phyloP scores from a whole-genome alignment of 2,888 invertebrate species.

The Chaetogeoica ovagalla region DNA sequence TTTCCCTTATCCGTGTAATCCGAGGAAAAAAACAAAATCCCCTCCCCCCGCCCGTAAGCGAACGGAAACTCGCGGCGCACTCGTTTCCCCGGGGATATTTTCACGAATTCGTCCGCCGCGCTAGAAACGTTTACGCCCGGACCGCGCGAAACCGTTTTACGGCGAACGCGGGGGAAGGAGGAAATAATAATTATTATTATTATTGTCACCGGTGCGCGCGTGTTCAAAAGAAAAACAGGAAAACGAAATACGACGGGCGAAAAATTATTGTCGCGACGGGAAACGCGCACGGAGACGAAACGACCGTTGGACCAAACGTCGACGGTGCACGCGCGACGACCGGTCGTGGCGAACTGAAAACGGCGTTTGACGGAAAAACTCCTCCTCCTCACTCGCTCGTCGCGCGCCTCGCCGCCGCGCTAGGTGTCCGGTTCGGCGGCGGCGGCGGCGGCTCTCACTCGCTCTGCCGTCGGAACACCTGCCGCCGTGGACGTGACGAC shows the following conservation, averaged over 20 bases:
- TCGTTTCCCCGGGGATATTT: no score
- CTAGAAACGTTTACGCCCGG: no score
- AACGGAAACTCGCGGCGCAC: no score
- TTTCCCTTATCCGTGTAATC: no score
- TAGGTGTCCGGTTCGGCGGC: constrained; percentile 32
- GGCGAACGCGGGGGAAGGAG: no score
- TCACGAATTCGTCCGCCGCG: no score
- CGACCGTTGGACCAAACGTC: no score
- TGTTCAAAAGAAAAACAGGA: neutral
- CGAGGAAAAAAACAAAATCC: no score
- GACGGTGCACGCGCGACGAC: constrained; percentile 4
- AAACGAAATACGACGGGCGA: neutral
- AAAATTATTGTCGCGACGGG: neutral
- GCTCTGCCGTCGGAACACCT: neutral
- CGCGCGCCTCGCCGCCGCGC: constrained; percentile 20
- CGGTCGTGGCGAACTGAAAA: constrained; percentile 35
- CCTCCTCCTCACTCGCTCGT: no score
- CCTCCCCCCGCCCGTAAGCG: no score
- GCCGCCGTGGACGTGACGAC: neutral
- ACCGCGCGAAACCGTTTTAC: no score
- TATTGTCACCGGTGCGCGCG: neutral
- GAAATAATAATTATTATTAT: no score
- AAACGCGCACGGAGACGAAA: neutral
- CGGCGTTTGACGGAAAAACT: constrained; percentile 22
- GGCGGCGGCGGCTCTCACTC: neutral